phyloP scores from a whole-genome alignment of 2,888 invertebrate species.

The Eupithecia inturbata region DNA sequence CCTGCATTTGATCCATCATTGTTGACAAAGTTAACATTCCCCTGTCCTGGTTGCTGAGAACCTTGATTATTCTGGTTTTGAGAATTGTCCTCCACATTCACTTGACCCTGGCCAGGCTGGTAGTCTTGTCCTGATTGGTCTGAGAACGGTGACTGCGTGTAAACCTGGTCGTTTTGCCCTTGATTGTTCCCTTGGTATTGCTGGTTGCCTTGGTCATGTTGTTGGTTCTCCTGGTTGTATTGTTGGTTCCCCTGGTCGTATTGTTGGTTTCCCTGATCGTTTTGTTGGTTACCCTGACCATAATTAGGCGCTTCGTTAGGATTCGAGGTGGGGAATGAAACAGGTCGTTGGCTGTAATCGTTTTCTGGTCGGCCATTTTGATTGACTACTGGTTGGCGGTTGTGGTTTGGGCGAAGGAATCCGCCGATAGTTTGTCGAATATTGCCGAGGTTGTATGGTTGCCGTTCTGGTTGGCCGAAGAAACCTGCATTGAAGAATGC shows the following conservation, averaged over 20 bases:
- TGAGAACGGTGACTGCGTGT: slow-evolving; percentile 16
- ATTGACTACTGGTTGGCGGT: slow-evolving; percentile 30
- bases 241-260: slow-evolving; percentile 13
- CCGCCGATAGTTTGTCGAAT: slow-evolving; percentile 35
- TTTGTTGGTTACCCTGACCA: slow-evolving; percentile 9
- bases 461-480: slow-evolving; percentile 32
- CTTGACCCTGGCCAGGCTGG: slow-evolving; percentile 15
- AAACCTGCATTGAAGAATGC: slow-evolving; percentile 30
- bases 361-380: slow-evolving; percentile 22
- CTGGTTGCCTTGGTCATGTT: slow-evolving; percentile 16
- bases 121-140: slow-evolving; percentile 20
- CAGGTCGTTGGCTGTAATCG: slow-evolving; percentile 29
- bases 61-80: slow-evolving; percentile 15
- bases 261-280: slow-evolving; percentile 22
- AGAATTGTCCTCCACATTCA: slow-evolving; percentile 25
- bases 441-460: slow-evolving; percentile 26
- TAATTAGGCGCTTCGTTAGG: slow-evolving; percentile 38
- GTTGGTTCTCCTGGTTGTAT: slow-evolving; percentile 13
- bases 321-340: slow-evolving; percentile 37
- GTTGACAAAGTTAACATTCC: slow-evolving; percentile 28
- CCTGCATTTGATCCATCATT: slow-evolving; percentile 28
- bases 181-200: slow-evolving; percentile 16
- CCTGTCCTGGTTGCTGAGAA: slow-evolving; percentile 14
- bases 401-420: slow-evolving; percentile 23
- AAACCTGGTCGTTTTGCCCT: slow-evolving; percentile 23